These are phyloP conservation scores for Cryptocephalus primarius DNA, from an alignment of 2,888 invertebrate species.

Conservation along the genomic window DNA sequence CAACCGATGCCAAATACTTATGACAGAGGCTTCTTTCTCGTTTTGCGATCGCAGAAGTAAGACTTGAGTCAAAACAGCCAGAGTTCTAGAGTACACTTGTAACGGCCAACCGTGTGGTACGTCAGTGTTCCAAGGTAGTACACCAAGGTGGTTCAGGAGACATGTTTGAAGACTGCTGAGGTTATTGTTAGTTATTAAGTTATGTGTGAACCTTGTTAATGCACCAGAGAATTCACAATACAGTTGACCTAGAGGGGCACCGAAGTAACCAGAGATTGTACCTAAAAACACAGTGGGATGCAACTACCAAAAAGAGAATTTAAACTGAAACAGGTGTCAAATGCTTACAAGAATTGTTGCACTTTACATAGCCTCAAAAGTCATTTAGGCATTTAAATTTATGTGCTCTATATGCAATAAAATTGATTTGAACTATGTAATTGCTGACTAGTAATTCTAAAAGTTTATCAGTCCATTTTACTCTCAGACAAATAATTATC, in stretches of 20 bases:
- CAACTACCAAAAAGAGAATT: too few species aligned
- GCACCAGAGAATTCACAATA: conserved; percentile 66
- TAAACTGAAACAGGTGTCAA: conserved; percentile 1
- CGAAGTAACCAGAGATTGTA: conserved; percentile 65
- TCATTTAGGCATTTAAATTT: too few species aligned
- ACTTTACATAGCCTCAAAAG: too few species aligned
- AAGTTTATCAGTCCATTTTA: too few species aligned
- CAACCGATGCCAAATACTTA: conserved; percentile 85
- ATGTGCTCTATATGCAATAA: too few species aligned
- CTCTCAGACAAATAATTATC: too few species aligned
- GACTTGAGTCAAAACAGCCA: conserved; percentile 76
- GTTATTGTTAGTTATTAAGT: conserved; percentile 61
- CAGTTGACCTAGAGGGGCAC: conserved; percentile 54
- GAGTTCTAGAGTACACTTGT: conserved; percentile 66
- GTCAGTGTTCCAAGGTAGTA: conserved; percentile 60
- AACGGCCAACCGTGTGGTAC: conserved; percentile 61
- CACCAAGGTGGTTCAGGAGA: conserved; percentile 60
- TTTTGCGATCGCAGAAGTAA: conserved; percentile 68
- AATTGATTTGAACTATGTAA: too few species aligned
- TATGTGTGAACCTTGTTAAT: conserved; percentile 69
- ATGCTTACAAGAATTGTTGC: not conserved
- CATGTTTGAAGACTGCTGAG: conserved; percentile 60
- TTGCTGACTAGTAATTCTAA: too few species aligned
- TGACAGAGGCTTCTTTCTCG: conserved; percentile 81
- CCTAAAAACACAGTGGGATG: conserved; percentile 39